Conservation (phyloP, 2,113 vertebrate species). For the Macaca mulatta region DNA sequence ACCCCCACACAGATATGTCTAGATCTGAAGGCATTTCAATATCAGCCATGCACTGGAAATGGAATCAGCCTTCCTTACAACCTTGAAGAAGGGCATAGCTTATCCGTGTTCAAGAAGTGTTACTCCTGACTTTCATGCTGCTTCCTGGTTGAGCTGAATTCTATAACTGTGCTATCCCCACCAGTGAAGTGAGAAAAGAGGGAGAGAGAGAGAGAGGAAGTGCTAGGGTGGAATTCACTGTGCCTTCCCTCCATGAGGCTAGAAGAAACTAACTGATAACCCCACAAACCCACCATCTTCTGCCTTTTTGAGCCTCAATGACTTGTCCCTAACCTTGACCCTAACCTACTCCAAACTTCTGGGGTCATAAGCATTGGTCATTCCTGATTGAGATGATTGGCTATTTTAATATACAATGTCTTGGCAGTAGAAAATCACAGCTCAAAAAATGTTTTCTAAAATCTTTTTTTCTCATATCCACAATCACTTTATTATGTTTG, state of each 20-base stretch:
- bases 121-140: neutral
- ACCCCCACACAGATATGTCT: neutral
- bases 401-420: neutral
- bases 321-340: neutral
- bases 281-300: neutral
- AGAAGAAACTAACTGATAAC: neutral
- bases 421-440: neutral
- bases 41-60: neutral
- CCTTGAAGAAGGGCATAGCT: neutral
- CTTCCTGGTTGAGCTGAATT: neutral
- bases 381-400: neutral
- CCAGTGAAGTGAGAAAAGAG: neutral
- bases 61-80: neutral
- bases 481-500: neutral
- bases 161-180: neutral
- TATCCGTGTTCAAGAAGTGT: neutral
- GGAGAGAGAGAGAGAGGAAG: neutral
- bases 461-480: constrained; percentile 1
- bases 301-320: neutral
- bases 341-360: neutral
- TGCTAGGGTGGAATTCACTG: neutral
- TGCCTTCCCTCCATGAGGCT: neutral
- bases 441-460: neutral
- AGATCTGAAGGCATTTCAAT: neutral
- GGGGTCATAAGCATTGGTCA: neutral